Evolutionary conservation across 2,113 vertebrate species (phyloP), one percentile per base, ranked within the genome.

Genomic region (Grammomys dolichurus): DNA sequence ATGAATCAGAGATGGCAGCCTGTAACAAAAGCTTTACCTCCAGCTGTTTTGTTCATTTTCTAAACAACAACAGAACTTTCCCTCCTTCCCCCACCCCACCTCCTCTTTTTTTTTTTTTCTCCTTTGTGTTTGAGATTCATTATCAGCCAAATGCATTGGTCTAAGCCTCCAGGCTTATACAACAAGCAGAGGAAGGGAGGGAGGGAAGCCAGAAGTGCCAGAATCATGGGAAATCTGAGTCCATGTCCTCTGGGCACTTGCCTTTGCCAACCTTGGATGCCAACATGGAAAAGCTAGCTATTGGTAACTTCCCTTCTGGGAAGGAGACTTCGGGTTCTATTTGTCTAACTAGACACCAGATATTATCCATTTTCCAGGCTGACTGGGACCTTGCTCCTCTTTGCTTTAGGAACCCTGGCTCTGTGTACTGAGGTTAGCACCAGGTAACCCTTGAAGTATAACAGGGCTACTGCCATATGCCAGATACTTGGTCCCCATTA

Each of bases 1-100:
- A 98, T 97, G 98, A 98, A 98, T 98, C 98, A 98, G 98, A 95
- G 96, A 95, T 9, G 33, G 90, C 92, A 94, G 93, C 82, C 92
- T 94, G 67, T 31, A 95, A 98, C 97, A 98, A 96, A 97, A 98
- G 95, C 94, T 94, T 91, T 92, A 97, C 97, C 97, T 97, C 98
- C 98, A 95, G 98, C 98, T 98, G 98, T 58, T 98, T 97, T 96
- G 96, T 97, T 98, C 98, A 97, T 98, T 98, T 98, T 97, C 96
- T 95, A 94, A 96, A 94, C 63, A 96, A 94, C 65, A 86, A 94
- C 93, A 40, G 54, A 48, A 87, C 81, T 16, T 24, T 86, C n/a
- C 88, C 93, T 40, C 90, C 82, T 0, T 43, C 48, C 28, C 70
- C 10, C 0, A 40, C 43, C 33, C 11, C 0, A n/a, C 40, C 33